Evolutionary conservation across 53 echinoderm and acorn worm species (phyloP), one percentile per base, ranked within the genome.

Genomic region (Echinometra lucunter): DNA sequence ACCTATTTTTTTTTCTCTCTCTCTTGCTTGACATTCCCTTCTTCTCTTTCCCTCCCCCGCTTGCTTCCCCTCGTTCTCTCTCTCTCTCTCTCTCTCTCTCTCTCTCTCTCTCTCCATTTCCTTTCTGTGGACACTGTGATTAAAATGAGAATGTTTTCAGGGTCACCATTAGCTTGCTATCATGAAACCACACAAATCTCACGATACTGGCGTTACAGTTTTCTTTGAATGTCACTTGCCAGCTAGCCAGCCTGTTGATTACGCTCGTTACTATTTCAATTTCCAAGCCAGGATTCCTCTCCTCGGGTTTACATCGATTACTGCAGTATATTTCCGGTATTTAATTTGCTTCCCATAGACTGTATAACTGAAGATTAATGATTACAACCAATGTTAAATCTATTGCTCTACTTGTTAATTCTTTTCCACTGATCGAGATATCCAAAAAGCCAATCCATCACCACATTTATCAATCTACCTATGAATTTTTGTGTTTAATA

Each of bases 311-410:
- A 19, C 40, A 75, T 34, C 75, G 40, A 38, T 75, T 75, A 75
- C 40, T 75, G 16, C 75, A 18, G 75, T 75, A 74, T 74, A 75
- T 75, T 75, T 75, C 75, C 75, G 17, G 75, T 75, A 75, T 75
- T 75, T 75, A 75, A 75, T 75, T 37, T 37, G 38, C 21, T 75
- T 34, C 32, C 38, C 18, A 1, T 12, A 13, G 38, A 75, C 16
- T 40, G 6, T 38, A 40, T 2, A 40, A 40, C 18, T 1, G 30
- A 17, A 67, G 7, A 21, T 40, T 40, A 3, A 40, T 38, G 40
- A 75, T 75, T 19, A 75, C 75, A 40, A 75, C 4, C 37, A 75
- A 38, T 37, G 38, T 75, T 18, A 75, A 38, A 40, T 40, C 75
- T 34, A 75, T 75, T 75, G 40, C 18, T 75, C 75, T 75, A 18